phyloP scores from a whole-genome alignment of 1,140 invertebrate species.

The Aporrectodea caliginosa region DNA sequence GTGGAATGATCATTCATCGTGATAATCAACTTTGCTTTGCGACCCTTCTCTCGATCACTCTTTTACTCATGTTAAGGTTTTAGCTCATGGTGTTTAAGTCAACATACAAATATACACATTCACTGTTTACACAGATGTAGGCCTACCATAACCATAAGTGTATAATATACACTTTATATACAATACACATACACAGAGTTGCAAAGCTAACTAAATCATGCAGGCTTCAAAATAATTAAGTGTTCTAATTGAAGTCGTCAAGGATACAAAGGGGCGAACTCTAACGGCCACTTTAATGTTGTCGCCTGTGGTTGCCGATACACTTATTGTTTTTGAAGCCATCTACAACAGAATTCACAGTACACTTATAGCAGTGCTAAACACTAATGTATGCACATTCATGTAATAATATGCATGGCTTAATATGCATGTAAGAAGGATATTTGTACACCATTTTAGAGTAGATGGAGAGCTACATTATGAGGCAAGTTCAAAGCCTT shows the following conservation, averaged over 20 bases:
- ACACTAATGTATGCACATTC: no score
- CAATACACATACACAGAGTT: background rate
- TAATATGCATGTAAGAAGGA: no score
- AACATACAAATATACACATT: background rate
- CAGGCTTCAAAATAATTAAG: background rate
- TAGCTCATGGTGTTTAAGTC: no score
- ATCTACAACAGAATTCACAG: no score
- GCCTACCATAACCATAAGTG: background rate
- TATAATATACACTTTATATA: background rate
- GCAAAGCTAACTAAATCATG: background rate
- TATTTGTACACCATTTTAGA: no score
- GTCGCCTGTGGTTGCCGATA: no score
- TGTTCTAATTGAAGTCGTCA: slow-evolving; percentile 29
- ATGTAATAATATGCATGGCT: no score
- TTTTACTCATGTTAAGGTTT: no score
- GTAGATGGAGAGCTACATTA: no score
- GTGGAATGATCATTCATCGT: slow-evolving; percentile 23
- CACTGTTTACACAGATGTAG: background rate
- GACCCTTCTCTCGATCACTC: slow-evolving; percentile 3
- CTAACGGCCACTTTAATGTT: slow-evolving; percentile 63
- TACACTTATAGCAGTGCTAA: no score
- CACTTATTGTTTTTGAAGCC: no score
- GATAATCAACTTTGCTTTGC: slow-evolving; percentile 9
- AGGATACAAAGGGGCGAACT: slow-evolving; percentile 62
- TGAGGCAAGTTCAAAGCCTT: no score